Percentiles rank a stretch among this genome's conserved stretches.
phyloP scores from a whole-genome alignment of 2,888 invertebrate genomes.

The Cephus pulcher region DNA sequence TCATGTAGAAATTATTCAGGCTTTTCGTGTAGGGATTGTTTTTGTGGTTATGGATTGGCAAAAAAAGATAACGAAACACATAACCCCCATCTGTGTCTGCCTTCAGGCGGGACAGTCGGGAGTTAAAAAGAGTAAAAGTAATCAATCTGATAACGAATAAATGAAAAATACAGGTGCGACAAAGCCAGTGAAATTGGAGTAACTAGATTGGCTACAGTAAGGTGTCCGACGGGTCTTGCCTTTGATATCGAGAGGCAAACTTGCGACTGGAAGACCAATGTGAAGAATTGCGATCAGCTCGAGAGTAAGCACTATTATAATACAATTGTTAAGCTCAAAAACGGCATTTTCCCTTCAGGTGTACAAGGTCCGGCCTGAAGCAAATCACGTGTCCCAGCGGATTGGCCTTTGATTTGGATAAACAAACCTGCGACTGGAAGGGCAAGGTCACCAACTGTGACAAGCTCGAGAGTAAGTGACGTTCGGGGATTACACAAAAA shows the following conservation, averaged over 20 bases:
- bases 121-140: not conserved
- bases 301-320: conserved; percentile 85
- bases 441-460: conserved; percentile 97
- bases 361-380: conserved; percentile 95
- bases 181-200: conserved; percentile 88
- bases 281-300: conserved; percentile 93
- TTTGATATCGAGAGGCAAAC: conserved; percentile 96
- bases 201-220: conserved; percentile 88
- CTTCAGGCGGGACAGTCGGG: not conserved
- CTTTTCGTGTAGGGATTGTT: not conserved
- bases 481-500: conserved; percentile 43
- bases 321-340: conserved; percentile 32
- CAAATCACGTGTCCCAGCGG: conserved; percentile 97
- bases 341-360: conserved; percentile 77
- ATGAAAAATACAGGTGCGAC: conserved; percentile 81
- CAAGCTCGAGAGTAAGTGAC: conserved; percentile 94
- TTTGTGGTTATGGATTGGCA: not conserved
- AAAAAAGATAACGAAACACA: not conserved
- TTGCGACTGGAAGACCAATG: conserved; percentile 96
- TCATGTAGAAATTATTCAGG: no score
- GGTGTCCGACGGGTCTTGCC: conserved; percentile 90
- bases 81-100: not conserved
- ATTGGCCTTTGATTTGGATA: conserved; percentile 97
- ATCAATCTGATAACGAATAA: conserved; percentile 19
- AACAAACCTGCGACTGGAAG: conserved; percentile 99